Percentiles rank a stretch among this genome's conserved stretches.
These are phyloP conservation scores for Melanotaenia boesemani DNA, from an alignment of 2,797 vertebrate genomes.

Conservation along the genomic window DNA sequence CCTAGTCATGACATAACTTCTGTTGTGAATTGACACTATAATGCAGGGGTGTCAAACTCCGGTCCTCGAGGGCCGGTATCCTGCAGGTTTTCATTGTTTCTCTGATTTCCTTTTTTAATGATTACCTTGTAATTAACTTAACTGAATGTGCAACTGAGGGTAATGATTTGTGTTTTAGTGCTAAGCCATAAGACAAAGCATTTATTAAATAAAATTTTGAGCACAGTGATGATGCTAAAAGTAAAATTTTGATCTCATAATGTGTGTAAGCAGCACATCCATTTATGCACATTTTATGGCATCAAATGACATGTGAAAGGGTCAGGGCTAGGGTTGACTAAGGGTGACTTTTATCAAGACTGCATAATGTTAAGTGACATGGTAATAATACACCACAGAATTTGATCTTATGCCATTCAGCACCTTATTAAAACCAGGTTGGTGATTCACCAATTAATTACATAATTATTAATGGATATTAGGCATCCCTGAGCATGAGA, in stretches of 20 bases:
- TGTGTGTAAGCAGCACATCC: neutral
- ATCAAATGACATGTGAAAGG: neutral
- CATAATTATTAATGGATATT: neutral
- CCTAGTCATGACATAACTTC: too few relatives aligned
- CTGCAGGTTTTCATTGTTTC: too few relatives aligned
- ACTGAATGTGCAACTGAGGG: neutral
- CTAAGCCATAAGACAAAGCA: neutral
- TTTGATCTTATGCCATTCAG: neutral
- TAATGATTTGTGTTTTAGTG: neutral
- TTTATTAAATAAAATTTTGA: neutral
- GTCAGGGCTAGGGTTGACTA: neutral
- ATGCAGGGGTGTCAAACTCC: too few relatives aligned
- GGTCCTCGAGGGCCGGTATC: too few relatives aligned
- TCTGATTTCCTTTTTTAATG: too few relatives aligned
- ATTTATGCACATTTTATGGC: neutral
- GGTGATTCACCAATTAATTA: neutral
- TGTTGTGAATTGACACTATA: too few relatives aligned
- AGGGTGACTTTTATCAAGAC: neutral
- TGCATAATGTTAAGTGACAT: neutral
- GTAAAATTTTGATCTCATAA: neutral
- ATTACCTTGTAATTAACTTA: neutral
- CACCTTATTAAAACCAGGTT: neutral
- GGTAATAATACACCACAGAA: neutral
- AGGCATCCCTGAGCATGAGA: neutral
- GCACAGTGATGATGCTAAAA: neutral